Conservation (phyloP, 2,113 vertebrate genomes). For the Microtus pennsylvanicus region DNA sequence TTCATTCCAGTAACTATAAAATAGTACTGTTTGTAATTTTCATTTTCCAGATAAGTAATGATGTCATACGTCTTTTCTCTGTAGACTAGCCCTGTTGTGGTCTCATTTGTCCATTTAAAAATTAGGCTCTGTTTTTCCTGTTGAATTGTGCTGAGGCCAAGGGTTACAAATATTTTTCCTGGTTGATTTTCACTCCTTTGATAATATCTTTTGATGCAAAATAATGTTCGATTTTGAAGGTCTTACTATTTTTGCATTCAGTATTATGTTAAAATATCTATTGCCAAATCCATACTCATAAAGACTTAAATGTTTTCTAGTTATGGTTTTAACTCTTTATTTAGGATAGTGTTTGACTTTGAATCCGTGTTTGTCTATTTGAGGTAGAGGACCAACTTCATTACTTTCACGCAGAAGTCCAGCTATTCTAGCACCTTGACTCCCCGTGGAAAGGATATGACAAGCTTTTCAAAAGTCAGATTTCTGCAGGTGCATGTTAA, state of each 20-base stretch:
- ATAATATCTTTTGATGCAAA: background rate
- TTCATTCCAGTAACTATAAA: background rate
- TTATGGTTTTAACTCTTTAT: background rate
- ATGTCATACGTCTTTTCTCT: background rate
- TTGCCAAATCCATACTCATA: background rate
- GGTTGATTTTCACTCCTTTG: background rate
- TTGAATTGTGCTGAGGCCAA: background rate
- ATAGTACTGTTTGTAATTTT: background rate
- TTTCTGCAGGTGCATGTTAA: background rate
- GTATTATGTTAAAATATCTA: background rate
- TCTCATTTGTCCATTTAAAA: background rate
- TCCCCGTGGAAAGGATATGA: background rate
- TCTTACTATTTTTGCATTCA: background rate
- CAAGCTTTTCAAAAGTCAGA: background rate
- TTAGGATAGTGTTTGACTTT: background rate
- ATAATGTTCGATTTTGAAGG: conserved; percentile 5
- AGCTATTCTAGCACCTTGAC: background rate
- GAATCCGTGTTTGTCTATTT: background rate
- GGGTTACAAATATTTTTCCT: background rate
- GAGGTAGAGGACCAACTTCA: background rate
- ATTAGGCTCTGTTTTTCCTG: background rate
- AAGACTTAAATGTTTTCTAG: background rate
- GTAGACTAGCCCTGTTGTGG: background rate
- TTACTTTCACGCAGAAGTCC: background rate
- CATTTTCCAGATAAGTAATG: background rate